Percentiles rank a stretch among this genome's conserved stretches.
Evolutionary conservation across 2,113 vertebrate species (phyloP).

Genomic region (Microtus pennsylvanicus): DNA sequence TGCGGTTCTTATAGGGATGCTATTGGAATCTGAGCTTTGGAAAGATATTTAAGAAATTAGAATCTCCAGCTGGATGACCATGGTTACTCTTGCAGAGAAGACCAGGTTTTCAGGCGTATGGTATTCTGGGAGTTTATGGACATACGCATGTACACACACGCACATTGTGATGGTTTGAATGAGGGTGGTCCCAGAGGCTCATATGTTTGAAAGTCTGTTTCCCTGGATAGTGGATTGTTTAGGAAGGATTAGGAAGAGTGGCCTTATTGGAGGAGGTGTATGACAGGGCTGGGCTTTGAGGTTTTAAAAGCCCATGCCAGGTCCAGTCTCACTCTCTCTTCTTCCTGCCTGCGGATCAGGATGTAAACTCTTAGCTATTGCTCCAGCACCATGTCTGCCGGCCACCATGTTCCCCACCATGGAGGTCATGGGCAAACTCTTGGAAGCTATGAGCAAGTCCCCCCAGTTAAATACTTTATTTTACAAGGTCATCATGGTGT

Average conservation of each 20-base stretch:
- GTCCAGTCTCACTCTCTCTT: background rate
- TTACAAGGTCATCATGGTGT: background rate
- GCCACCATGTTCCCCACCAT: background rate
- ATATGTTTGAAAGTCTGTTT: background rate
- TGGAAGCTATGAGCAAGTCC: background rate
- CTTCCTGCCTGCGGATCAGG: background rate
- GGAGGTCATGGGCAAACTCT: background rate
- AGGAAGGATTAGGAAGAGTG: background rate
- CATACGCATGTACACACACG: background rate
- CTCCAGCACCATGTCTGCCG: background rate
- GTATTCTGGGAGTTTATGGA: background rate
- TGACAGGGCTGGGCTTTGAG: background rate
- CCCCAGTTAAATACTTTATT: background rate
- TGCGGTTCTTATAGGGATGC: background rate
- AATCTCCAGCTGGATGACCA: background rate
- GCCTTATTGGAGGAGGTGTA: background rate
- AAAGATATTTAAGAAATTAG: constrained; percentile 27
- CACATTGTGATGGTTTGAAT: background rate
- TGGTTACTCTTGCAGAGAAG: background rate
- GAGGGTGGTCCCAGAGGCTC: background rate
- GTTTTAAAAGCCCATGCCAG: background rate
- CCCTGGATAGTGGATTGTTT: background rate
- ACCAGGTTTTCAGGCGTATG: constrained; percentile 49
- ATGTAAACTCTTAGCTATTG: background rate
- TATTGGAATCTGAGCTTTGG: background rate